phyloP scores from a whole-genome alignment of 1,140 invertebrate genomes.

The Neodiprion lecontei region DNA sequence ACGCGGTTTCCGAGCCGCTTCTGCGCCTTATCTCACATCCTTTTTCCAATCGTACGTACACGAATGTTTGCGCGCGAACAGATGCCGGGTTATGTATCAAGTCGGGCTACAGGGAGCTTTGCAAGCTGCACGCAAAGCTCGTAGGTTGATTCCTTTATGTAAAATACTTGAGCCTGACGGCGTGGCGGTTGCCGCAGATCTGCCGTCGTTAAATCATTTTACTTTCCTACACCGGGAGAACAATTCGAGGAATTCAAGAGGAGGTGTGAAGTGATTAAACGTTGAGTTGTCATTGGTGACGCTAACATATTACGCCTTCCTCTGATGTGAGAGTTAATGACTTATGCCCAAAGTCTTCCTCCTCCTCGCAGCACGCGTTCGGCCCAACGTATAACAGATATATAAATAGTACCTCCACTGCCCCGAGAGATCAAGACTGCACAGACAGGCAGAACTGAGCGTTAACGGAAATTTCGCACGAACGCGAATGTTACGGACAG shows the following conservation, averaged over 20 bases:
- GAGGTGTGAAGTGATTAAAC: slow-evolving; percentile 46
- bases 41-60: not conserved
- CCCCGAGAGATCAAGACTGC: not conserved
- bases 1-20: not conserved
- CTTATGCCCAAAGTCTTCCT: slow-evolving; percentile 37
- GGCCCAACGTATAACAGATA: not conserved
- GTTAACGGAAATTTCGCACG: not conserved
- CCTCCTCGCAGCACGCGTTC: not conserved
- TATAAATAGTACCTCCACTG: not conserved
- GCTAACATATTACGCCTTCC: slow-evolving; percentile 41
- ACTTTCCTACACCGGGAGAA: slow-evolving; percentile 28
- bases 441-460: not conserved
- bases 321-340: slow-evolving; percentile 36
- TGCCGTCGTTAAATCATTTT: slow-evolving; percentile 40
- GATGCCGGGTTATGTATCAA: slow-evolving; percentile 1
- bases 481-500: not conserved
- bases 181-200: not conserved
- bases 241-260: slow-evolving; percentile 42
- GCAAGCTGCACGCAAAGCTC: slow-evolving; percentile 22
- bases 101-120: not conserved
- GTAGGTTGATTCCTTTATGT: slow-evolving; percentile 10
- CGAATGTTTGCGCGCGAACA: not conserved
- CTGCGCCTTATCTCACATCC: not conserved
- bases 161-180: not conserved
- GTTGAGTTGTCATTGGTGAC: slow-evolving; percentile 43